Evolutionary conservation across 2,888 invertebrate species (phyloP), one percentile per base, ranked within the genome.

Genomic region (Hypena proboscidalis): DNA sequence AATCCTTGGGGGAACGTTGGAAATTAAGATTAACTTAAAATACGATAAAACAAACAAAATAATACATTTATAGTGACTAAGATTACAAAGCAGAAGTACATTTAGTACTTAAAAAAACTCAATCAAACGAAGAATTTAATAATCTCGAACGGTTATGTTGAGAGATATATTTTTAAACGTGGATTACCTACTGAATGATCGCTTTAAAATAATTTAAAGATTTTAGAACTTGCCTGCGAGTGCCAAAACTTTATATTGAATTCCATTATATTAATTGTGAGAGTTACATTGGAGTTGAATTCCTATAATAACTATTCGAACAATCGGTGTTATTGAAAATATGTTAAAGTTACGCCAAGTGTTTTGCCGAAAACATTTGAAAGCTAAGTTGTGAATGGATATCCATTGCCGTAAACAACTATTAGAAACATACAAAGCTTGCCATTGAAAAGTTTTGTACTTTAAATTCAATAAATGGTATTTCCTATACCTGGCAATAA

Each of bases 381-480:
- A 6, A n/a, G 25, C 13, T 33, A 10, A 4, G 21, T 33, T 13
- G 4, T 19, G 20, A 34, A 27, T 22, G 26, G 33, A 4, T 22
- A 5, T n/a, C n/a, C n/a, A n/a, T 35, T 10, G 17, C 7, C 32
- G 37, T 52, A 57, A 58, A 57, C 59, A 48, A 48, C 43, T n/a
- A 14, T 40, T 31, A 25, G 9, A 13, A 29, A 41, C 19, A 4
- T 36, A 37, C 9, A 6, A 9, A 1, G 6, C 15, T 23, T 10
- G 31, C 15, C 22, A 11, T 4, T 25, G 17, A 2, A 7, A 58
- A 58, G 15, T 56, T 19, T 51, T 13, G 7, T 10, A 23, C 11
- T 8, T 10, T 13, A n/a, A 6, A n/a, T 3, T 4, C 10, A 9
- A 25, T 3, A 0, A 3, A 5, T 25, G 5, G 5, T 17, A 17